A percentile compares a stretch with the other conserved stretches of the same genome.
These are phyloP conservation scores for Cygnus atratus DNA, from an alignment of 2,113 vertebrate genomes.

Conservation along the genomic window DNA sequence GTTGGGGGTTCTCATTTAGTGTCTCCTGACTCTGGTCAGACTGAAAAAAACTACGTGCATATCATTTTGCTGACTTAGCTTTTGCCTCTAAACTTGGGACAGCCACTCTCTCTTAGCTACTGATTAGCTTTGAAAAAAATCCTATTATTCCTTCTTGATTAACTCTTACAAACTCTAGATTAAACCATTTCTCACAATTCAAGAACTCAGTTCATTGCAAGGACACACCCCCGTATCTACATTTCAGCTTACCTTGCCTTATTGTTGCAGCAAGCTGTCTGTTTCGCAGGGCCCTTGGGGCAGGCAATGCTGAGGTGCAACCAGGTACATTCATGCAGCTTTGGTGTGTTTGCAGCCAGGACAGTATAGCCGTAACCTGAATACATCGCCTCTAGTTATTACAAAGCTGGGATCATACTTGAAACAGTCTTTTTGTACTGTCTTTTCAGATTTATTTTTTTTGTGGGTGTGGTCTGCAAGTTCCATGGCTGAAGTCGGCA, in stretches of 20 bases:
- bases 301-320: neutral
- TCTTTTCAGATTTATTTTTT: neutral
- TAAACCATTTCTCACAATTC: neutral
- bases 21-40: neutral
- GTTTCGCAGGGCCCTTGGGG: neutral
- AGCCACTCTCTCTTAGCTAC: neutral
- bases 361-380: rapidly evolving
- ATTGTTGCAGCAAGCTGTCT: neutral
- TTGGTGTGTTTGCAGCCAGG: neutral
- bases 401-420: neutral
- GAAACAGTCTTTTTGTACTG: neutral
- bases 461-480: neutral
- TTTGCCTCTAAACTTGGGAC: neutral
- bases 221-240: neutral
- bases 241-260: neutral
- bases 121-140: neutral
- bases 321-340: rapidly evolving
- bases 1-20: neutral
- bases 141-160: neutral
- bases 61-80: neutral
- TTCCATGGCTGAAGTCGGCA: neutral
- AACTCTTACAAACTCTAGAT: neutral
- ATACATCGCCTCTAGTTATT: neutral
- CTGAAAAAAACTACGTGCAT: neutral
- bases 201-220: neutral